Percentiles rank a stretch among this genome's conserved stretches.
These are phyloP conservation scores for Tipula confusa DNA, from an alignment of 2,888 invertebrate species.

Conservation along the genomic window DNA sequence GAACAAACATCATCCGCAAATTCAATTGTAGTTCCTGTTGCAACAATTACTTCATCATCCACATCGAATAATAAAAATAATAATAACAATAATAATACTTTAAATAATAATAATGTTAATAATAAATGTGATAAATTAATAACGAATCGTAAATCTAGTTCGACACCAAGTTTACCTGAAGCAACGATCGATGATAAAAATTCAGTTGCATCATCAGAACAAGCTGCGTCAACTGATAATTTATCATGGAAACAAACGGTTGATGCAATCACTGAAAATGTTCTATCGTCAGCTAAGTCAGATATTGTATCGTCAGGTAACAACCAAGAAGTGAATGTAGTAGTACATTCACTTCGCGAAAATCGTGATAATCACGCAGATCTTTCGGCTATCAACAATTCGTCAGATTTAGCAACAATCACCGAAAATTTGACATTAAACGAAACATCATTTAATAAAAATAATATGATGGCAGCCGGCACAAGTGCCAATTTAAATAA, in stretches of 20 bases:
- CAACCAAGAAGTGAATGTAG: constrained; percentile 55
- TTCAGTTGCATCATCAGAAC: constrained; percentile 91
- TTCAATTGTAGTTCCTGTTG: constrained; percentile 38
- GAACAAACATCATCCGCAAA: constrained; percentile 49
- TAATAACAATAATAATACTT: constrained; percentile 49
- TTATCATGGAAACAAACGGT: constrained; percentile 80
- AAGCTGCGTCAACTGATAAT: constrained; percentile 93
- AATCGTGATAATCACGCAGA: constrained; percentile 60
- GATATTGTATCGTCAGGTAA: constrained; percentile 59
- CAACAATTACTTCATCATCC: neutral
- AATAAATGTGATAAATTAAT: constrained; percentile 46
- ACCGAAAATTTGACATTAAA: constrained; percentile 75
- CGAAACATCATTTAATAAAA: constrained; percentile 39
- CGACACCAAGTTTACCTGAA: constrained; percentile 91
- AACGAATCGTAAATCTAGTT: constrained; percentile 86
- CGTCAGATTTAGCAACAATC: constrained; percentile 76
- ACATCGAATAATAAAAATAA: constrained; percentile 28
- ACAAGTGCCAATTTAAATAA: constrained; percentile 38
- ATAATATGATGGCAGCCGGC: constrained; percentile 44
- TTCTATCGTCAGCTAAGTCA: constrained; percentile 66
- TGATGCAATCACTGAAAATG: constrained; percentile 82
- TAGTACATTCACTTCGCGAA: constrained; percentile 54
- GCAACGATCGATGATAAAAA: constrained; percentile 54
- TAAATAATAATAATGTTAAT: constrained; percentile 27
- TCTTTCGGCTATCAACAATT: constrained; percentile 67